phyloP scores from a whole-genome alignment of 1,140 invertebrate genomes.

The Pseudomyrmex sp. region DNA sequence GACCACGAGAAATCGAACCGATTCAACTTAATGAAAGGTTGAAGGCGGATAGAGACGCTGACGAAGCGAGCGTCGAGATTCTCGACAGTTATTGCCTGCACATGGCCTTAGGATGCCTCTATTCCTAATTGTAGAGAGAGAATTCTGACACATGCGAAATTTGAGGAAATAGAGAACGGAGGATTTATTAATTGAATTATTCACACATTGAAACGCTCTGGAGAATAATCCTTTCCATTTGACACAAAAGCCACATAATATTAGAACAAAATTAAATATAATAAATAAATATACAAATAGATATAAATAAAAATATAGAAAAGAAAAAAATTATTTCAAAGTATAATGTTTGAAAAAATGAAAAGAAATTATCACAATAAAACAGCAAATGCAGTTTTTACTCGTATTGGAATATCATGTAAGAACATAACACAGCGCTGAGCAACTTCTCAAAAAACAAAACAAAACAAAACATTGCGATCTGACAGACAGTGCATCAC shows the following conservation, averaged over 20 bases:
- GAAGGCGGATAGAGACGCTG: slow-evolving; percentile 74
- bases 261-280: no score
- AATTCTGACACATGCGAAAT: not conserved
- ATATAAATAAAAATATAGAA: no score
- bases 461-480: slow-evolving; percentile 7
- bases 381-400: not conserved
- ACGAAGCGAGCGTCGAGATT: slow-evolving; percentile 69
- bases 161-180: not conserved
- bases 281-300: no score
- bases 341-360: not conserved
- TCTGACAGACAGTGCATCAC: slow-evolving; percentile 34
- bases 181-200: no score
- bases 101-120: not conserved
- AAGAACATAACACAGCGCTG: not conserved
- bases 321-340: slow-evolving; percentile 7
- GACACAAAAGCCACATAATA: no score
- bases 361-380: not conserved
- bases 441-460: slow-evolving; percentile 12
- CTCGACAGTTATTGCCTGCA: slow-evolving; percentile 34
- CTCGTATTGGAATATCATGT: not conserved
- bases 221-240: no score
- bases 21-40: slow-evolving; percentile 81
- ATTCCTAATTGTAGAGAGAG: not conserved
- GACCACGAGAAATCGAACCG: slow-evolving; percentile 70
- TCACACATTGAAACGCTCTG: no score